phyloP scores from a whole-genome alignment of 92 coral and sea anemone genomes.

The Bergia puertoricense region DNA sequence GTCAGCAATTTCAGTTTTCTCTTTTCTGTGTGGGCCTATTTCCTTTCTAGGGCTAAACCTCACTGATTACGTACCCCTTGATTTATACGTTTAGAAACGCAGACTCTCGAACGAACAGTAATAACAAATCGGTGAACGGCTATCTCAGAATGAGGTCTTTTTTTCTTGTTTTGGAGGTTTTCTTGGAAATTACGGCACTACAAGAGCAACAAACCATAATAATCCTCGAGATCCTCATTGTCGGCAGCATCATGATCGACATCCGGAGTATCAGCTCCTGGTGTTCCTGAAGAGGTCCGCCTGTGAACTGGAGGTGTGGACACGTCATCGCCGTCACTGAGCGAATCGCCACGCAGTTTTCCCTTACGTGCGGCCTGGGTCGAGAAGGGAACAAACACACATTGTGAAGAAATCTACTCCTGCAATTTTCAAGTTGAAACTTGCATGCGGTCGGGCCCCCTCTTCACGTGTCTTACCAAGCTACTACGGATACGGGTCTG shows the following conservation, averaged over 20 bases:
- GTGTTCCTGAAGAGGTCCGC: conserved; percentile 48
- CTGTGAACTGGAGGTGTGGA: conserved; percentile 72
- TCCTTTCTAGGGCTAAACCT: too few species aligned
- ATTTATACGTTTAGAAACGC: too few species aligned
- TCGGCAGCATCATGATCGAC: conserved; percentile 56
- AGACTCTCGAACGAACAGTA: too few species aligned
- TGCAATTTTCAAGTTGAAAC: not conserved
- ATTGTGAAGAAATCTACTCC: not conserved
- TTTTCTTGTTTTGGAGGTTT: too few species aligned
- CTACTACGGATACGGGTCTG: too few species aligned
- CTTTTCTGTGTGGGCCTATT: too few species aligned
- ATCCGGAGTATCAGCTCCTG: conserved; percentile 35
- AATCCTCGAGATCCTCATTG: conserved; percentile 25
- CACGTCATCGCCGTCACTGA: conserved; percentile 83
- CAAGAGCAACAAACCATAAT: conserved; percentile 15
- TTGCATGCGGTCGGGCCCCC: too few species aligned
- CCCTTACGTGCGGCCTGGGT: conserved; percentile 52
- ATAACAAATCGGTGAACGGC: too few species aligned
- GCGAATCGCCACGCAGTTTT: conserved; percentile 59
- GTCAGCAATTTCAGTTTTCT: too few species aligned
- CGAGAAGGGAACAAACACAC: conserved; percentile 1
- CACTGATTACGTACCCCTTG: too few species aligned
- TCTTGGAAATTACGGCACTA: not conserved
- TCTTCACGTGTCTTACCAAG: too few species aligned
- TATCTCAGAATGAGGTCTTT: too few species aligned